phyloP scores from a whole-genome alignment of 1,140 invertebrate genomes.

The Drosophila malerkotliana region DNA sequence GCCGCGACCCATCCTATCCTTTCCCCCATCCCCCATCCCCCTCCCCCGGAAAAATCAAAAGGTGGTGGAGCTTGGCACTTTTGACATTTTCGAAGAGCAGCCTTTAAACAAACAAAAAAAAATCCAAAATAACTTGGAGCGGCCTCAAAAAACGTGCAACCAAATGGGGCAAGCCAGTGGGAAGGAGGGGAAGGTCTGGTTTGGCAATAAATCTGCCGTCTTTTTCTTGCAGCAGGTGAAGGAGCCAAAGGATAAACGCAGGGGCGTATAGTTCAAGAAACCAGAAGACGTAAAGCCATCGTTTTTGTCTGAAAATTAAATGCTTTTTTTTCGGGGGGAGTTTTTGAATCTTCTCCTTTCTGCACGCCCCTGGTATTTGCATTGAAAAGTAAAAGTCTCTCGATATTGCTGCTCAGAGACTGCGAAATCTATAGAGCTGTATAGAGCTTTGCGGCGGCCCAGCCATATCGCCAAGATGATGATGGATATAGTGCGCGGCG shows the following conservation, averaged over 20 bases:
- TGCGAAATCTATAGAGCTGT: constrained; percentile 18
- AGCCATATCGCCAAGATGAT: constrained; percentile 1
- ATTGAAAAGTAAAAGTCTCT: constrained; percentile 47
- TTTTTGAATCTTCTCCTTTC: not conserved
- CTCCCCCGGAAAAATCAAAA: not conserved
- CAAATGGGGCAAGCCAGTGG: not conserved
- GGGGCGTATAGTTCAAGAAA: not conserved
- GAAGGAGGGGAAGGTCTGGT: constrained; percentile 20
- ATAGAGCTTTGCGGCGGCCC: no score
- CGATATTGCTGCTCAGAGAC: constrained; percentile 20
- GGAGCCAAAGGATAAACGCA: constrained; percentile 18
- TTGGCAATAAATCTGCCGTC: constrained; percentile 36
- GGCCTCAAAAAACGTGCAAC: constrained; percentile 32
- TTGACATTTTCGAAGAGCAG: constrained; percentile 31
- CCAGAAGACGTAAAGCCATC: constrained; percentile 1
- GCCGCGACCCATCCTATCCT: constrained; percentile 12
- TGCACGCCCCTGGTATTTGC: constrained; percentile 10
- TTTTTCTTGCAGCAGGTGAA: constrained; percentile 30
- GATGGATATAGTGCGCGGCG: constrained; percentile 10
- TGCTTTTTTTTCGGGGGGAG: constrained; percentile 15
- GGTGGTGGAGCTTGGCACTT: constrained; percentile 36
- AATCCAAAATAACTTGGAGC: constrained; percentile 8
- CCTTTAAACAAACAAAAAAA: not conserved
- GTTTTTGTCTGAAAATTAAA: constrained; percentile 22
- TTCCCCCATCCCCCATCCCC: no score